phyloP scores from a whole-genome alignment of 92 coral and sea anemone species.

The Hydrozoanthus gracilis region DNA sequence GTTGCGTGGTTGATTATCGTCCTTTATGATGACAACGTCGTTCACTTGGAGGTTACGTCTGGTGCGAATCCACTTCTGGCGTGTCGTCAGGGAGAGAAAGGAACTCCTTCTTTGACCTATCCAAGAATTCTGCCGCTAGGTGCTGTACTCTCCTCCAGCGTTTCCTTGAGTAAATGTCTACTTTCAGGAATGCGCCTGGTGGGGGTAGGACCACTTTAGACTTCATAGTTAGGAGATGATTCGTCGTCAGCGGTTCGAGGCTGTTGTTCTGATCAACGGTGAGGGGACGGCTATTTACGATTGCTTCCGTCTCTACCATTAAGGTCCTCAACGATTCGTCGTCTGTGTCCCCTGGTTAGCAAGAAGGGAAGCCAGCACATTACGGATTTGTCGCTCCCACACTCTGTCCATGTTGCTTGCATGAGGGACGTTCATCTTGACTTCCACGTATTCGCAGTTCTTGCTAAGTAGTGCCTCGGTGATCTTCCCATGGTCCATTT shows the following conservation, averaged over 20 bases:
- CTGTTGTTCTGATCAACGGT: background rate
- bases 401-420: constrained; percentile 66
- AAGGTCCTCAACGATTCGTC: constrained; percentile 51
- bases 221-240: background rate
- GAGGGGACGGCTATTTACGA: constrained; percentile 35
- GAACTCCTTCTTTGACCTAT: background rate
- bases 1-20: constrained; percentile 33
- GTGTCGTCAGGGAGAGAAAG: background rate
- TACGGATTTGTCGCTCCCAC: too few species aligned
- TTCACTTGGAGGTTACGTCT: constrained; percentile 23
- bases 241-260: constrained; percentile 3
- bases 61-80: too few species aligned
- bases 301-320: constrained; percentile 34
- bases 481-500: constrained; percentile 58
- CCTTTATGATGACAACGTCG: constrained; percentile 41
- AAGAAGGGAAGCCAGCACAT: too few species aligned
- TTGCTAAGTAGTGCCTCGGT: too few species aligned
- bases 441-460: constrained; percentile 49
- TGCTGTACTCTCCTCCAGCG: too few species aligned
- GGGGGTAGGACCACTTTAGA: constrained; percentile 2
- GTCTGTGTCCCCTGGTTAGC: too few species aligned
- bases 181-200: too few species aligned
- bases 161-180: background rate
- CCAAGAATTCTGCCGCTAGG: background rate
- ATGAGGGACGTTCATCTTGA: too few species aligned